Evolutionary conservation across 2,797 vertebrate genomes (phyloP).

Genomic region (Characodon lateralis): DNA sequence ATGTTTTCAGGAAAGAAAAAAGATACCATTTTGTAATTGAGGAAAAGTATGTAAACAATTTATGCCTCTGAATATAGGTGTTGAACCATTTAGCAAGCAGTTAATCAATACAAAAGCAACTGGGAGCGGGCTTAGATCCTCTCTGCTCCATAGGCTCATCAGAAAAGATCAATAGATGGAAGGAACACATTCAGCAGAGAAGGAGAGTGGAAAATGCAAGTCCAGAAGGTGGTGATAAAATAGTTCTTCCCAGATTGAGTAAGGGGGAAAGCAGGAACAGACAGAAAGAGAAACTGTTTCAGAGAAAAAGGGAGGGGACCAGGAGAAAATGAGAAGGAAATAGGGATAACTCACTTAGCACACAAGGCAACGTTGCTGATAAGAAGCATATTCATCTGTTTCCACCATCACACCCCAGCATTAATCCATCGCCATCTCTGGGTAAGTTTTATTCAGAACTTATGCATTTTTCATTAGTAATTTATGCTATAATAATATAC

Average conservation of each 20-base stretch:
- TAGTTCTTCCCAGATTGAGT: conserved; percentile 22
- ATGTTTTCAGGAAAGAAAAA: not conserved
- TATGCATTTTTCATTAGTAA: conserved; percentile 10
- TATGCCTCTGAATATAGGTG: not conserved
- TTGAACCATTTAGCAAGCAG: conserved; percentile 16
- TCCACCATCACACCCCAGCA: conserved; percentile 12
- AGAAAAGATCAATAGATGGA: conserved; percentile 28
- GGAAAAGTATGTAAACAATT: not conserved
- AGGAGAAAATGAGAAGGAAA: conserved; percentile 17
- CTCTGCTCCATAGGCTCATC: conserved; percentile 13
- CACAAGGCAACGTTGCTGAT: conserved; percentile 16
- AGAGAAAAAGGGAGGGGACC: conserved; percentile 12
- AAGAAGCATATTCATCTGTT: conserved; percentile 17
- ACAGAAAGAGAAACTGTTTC: conserved; percentile 26
- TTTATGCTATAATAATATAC: conserved; percentile 5
- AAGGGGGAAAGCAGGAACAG: conserved; percentile 22
- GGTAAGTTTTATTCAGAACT: conserved; percentile 53
- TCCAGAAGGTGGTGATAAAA: conserved; percentile 38
- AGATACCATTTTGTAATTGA: not conserved
- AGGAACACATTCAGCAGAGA: conserved; percentile 12
- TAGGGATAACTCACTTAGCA: conserved; percentile 21
- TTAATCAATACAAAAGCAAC: conserved; percentile 27
- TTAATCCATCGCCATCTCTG: conserved; percentile 20
- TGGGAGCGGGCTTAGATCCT: conserved; percentile 21
- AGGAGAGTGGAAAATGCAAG: conserved; percentile 30